These are phyloP conservation scores for Hylaea fasciaria DNA, from an alignment of 2,888 invertebrate species.

Conservation along the genomic window DNA sequence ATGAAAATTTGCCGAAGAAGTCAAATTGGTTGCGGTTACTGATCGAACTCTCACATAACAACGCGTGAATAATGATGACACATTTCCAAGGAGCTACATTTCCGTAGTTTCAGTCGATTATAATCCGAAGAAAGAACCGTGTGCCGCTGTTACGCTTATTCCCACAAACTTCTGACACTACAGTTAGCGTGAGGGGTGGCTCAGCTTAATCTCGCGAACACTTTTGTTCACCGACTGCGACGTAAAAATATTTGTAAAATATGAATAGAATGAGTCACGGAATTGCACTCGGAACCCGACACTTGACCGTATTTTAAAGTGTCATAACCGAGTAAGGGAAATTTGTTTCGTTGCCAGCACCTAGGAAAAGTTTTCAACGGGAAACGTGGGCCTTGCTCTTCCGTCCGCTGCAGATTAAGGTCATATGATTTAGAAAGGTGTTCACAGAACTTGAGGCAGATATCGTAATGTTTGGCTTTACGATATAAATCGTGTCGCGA, in stretches of 20 bases:
- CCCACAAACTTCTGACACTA: conserved; percentile 23
- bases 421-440: background rate
- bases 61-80: background rate
- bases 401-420: conserved; percentile 14
- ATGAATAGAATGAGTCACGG: conserved; percentile 24
- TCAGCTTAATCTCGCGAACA: conserved; percentile 20
- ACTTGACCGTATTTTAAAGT: conserved; percentile 31
- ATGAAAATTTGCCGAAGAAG: background rate
- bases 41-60: background rate
- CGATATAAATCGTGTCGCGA: too few species aligned
- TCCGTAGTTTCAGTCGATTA: conserved; percentile 15
- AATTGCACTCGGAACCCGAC: conserved; percentile 24
- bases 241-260: conserved; percentile 27
- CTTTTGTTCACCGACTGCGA: conserved; percentile 24
- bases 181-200: conserved; percentile 18
- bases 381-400: conserved; percentile 3
- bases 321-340: conserved; percentile 25
- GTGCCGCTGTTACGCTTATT: conserved; percentile 20
- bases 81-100: background rate
- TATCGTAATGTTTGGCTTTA: too few species aligned
- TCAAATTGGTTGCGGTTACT: background rate
- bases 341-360: conserved; percentile 20
- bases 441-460: background rate
- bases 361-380: conserved; percentile 5
- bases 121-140: conserved; percentile 17